Conservation (phyloP, 2,797 vertebrate species). For the Oreonectes daqikongensis region DNA sequence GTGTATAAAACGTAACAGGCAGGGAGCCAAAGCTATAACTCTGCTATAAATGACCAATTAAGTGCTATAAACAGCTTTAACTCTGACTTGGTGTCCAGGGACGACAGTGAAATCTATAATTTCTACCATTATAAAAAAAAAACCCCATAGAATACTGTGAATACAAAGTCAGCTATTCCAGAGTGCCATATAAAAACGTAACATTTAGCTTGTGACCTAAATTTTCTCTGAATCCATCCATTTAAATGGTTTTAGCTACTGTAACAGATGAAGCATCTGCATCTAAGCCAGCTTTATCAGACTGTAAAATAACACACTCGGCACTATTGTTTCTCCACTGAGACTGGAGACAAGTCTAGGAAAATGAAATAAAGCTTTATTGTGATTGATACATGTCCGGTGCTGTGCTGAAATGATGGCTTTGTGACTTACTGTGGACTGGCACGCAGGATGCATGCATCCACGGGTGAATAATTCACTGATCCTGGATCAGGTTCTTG, state of each 20-base stretch:
- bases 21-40: slow-evolving; percentile 7
- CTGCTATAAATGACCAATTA: slow-evolving; percentile 20
- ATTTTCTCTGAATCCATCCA: not conserved
- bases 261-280: slow-evolving; percentile 15
- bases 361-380: not conserved
- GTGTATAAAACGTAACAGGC: not conserved
- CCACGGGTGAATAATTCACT: slow-evolving; percentile 60
- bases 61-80: slow-evolving; percentile 13
- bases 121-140: too few relatives aligned
- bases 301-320: slow-evolving; percentile 18
- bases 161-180: too few relatives aligned
- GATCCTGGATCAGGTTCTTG: slow-evolving; percentile 58
- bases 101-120: too few relatives aligned
- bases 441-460: slow-evolving; percentile 21
- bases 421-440: slow-evolving; percentile 44
- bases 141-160: too few relatives aligned
- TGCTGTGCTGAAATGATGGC: slow-evolving; percentile 26
- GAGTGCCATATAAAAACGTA: too few relatives aligned
- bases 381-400: slow-evolving; percentile 22
- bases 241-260: not conserved
- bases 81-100: not conserved
- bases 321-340: slow-evolving; percentile 1
- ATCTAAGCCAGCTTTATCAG: not conserved
- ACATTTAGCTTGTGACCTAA: not conserved
- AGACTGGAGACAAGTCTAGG: not conserved